Percentiles rank a stretch among this genome's conserved stretches.
phyloP scores from a whole-genome alignment of 2,113 vertebrate genomes.

The Oncorhynchus gorbuscha region DNA sequence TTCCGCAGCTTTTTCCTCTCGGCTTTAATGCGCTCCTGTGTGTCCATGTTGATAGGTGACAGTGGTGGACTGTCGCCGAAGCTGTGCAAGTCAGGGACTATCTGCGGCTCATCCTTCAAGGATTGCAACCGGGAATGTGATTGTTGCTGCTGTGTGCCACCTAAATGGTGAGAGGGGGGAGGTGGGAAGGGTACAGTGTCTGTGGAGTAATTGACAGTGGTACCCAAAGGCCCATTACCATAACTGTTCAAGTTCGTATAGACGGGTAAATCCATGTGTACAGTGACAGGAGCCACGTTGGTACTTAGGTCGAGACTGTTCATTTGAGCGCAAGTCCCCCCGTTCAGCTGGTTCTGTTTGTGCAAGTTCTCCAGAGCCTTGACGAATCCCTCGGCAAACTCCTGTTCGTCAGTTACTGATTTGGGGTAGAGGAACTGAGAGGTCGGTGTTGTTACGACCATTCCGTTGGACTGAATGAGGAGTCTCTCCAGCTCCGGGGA shows the following conservation, averaged over 20 bases:
- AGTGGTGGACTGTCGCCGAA: constrained; percentile 90
- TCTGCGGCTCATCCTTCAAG: constrained; percentile 92
- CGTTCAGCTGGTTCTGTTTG: constrained; percentile 88
- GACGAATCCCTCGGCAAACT: constrained; percentile 95
- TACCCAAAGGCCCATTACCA: constrained; percentile 67
- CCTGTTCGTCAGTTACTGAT: constrained; percentile 87
- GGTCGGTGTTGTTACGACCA: constrained; percentile 88
- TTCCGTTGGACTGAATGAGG: constrained; percentile 92
- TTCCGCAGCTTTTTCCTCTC: constrained; percentile 93
- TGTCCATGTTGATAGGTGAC: constrained; percentile 93
- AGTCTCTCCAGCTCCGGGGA: constrained; percentile 92
- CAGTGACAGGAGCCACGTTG: constrained; percentile 57
- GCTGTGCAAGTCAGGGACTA: constrained; percentile 89
- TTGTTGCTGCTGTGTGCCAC: constrained; percentile 50
- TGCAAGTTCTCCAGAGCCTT: constrained; percentile 93
- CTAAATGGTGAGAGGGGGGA: constrained; percentile 70
- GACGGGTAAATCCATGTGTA: constrained; percentile 78
- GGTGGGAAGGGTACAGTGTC: constrained; percentile 80
- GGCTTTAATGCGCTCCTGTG: constrained; percentile 90
- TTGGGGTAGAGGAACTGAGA: constrained; percentile 86
- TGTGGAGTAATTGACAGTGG: constrained; percentile 79
- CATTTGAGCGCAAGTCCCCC: constrained; percentile 39
- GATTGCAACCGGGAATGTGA: constrained; percentile 70
- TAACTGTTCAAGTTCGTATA: constrained; percentile 80
- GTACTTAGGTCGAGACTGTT: constrained; percentile 57